A percentile compares a stretch with the other conserved stretches of the same genome.
These are phyloP conservation scores for Leptoclinus maculatus DNA, from an alignment of 2,797 vertebrate genomes.

Conservation along the genomic window DNA sequence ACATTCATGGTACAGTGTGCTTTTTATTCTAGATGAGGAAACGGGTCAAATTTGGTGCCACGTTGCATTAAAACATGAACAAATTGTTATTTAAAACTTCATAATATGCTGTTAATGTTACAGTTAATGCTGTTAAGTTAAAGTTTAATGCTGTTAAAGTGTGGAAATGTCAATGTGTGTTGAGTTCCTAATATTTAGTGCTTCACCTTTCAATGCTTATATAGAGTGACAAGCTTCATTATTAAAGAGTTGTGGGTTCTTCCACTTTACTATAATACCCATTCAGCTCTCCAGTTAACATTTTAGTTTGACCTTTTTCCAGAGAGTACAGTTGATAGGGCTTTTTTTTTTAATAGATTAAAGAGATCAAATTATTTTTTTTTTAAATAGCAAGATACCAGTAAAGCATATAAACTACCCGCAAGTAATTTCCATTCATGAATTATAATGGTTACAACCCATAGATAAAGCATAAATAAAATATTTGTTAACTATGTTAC, in stretches of 20 bases:
- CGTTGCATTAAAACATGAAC: neutral
- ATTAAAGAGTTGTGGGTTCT: neutral
- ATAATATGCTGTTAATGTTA: neutral
- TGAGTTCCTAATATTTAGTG: neutral
- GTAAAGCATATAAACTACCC: neutral
- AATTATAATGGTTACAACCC: neutral
- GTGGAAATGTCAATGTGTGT: neutral
- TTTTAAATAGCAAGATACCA: neutral
- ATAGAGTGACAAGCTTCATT: conserved; percentile 5
- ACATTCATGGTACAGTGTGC: neutral
- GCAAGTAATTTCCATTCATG: neutral
- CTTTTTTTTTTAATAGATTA: neutral
- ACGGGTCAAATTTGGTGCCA: neutral
- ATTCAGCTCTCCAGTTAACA: neutral
- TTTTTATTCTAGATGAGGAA: neutral
- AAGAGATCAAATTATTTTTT: neutral
- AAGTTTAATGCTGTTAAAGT: too few relatives aligned
- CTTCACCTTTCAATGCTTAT: neutral
- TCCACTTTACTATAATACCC: conserved; percentile 1
- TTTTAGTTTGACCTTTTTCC: neutral
- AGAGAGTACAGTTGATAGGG: neutral
- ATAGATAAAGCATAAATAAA: neutral
- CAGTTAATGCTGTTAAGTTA: too few relatives aligned
- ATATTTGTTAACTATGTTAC: neutral
- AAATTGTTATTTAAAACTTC: neutral